phyloP scores from a whole-genome alignment of 2,797 vertebrate genomes.

The Rhabdomys pumilio region DNA sequence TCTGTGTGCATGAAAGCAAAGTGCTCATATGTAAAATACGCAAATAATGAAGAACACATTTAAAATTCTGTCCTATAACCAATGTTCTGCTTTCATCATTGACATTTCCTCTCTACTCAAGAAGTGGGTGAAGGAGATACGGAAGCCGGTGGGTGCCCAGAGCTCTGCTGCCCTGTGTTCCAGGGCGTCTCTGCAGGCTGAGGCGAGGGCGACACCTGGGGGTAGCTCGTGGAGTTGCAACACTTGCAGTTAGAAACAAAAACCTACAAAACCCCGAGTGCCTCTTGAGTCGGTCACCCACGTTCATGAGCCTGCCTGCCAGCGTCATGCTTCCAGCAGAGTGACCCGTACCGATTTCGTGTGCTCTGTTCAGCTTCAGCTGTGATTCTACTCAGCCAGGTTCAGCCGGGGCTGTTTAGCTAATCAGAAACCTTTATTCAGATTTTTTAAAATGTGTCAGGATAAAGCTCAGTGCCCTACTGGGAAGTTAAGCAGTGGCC shows the following conservation, averaged over 20 bases:
- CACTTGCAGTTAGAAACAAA: not conserved
- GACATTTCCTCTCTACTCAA: slow-evolving; percentile 21
- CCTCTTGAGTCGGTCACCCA: slow-evolving; percentile 54
- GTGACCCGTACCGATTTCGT: slow-evolving; percentile 25
- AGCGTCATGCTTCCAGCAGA: slow-evolving; percentile 2
- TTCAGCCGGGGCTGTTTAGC: slow-evolving; percentile 33
- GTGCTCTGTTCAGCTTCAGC: not conserved
- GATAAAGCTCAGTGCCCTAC: not conserved
- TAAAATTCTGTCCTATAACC: not conserved
- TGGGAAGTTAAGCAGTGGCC: not conserved
- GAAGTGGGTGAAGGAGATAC: not conserved
- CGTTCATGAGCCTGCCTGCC: not conserved
- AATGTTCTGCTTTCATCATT: not conserved
- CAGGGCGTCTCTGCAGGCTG: not conserved
- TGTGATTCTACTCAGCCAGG: not conserved
- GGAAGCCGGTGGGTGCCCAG: not conserved
- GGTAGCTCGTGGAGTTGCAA: not conserved
- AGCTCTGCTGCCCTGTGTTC: not conserved
- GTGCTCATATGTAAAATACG: not conserved
- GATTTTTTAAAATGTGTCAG: not conserved
- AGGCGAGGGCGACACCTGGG: slow-evolving; percentile 68
- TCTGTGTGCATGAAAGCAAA: not conserved
- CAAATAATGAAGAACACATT: not conserved
- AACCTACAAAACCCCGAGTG: not conserved
- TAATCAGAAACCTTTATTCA: slow-evolving; percentile 1